Base-by-base conservation (phyloP, 2,888 invertebrate species). In the Macaria liturata region DNA sequence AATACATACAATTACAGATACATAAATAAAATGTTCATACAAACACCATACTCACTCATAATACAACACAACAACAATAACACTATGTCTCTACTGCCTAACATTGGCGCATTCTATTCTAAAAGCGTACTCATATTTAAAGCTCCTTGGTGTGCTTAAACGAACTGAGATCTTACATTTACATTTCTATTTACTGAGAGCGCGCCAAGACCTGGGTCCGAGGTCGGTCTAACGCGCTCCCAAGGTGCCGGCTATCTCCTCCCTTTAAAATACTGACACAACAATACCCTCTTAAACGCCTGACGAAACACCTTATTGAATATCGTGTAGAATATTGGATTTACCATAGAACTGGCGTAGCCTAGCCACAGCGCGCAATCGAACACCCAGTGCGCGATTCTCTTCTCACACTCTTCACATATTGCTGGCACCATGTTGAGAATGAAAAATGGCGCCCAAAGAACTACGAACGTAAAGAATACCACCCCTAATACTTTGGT, bases 371-470 rank as follows among this genome's bases (percentile, higher is more conserved):
- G 95, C 57, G 97, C 98, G 62, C 97, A 93, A 79, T 97, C 97
- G 75, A 97, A 95, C 46, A 97, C 95, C 93, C 96, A 96, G 65
- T 93, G 94, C 53, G 96, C 94, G 51, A 96, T 94, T 57, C 94
- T 92, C 43, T 94, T 93, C 74, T 96, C 96, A 76, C 97, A 98
- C 66, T 95, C 94, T 6, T 94, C 94, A 75, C 98, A 98, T 6
- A 98, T 93, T 0, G 96, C 96, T 9, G 97, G 96, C 65, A 98
- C 90, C 78, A 98, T 93, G 79, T 98, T 98, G 8, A 97, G 92
- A 5, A 97, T 95, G 84, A 98, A 98, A 88, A 98, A 98, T 8
- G 98, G 98, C n/a, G 98, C 96, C 98, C 98, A 98, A 42, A 98
- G 93, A 47, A 98, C 95, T 34, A 98, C 98, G 81, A 98, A 98